Base-by-base conservation (phyloP, 2,797 vertebrate genomes). In the Micropoecilia bifurca region DNA sequence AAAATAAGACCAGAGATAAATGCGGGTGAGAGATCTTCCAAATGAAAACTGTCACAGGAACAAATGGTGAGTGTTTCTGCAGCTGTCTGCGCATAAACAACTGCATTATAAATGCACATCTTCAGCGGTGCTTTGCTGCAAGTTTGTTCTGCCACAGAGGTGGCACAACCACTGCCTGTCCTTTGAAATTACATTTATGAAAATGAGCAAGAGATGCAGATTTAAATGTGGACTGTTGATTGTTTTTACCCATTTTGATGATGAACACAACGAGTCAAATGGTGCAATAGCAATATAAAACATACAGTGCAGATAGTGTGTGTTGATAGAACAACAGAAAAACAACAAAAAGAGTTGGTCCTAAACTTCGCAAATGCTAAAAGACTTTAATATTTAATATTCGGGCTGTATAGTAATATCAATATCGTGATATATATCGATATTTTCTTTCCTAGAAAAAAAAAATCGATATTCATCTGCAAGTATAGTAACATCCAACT, bases 21-120 rank as follows among this genome's bases (percentile, higher is more conserved):
- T 69, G 39, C 63, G 10, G 39, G 22, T 6, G 25, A n/a, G 39
- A n/a, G 66, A 69, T 25, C 61, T 36, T 66, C 18, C 61, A 66
- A 66, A 66, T 66, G 61, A 68, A 43, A 25, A 43, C 39, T 69
- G 66, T 69, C 66, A 69, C 66, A 69, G 39, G 66, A 69, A 69
- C 66, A 69, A 69, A 43, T 69, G 22, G 66, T 43, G 66, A 43
- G 22, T 22, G 48, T 25, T 69, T 25, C 39, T 69, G 66, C 33
- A 63, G 61, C 33, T 63, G 61, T 63, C 61, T 63, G 61, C 18
- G 61, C 22, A 43, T n/a, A 43, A 69, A 69, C 66, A 69, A 43
- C 22, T 69, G 22, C 25, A 43, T 69, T 6, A 43, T 69, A 69
- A 69, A 43, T 14, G 39, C 25, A 41, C 6, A 10, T 43, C 10